These are phyloP conservation scores for Amiota mariae DNA, from an alignment of 2,888 invertebrate species.

Conservation along the genomic window DNA sequence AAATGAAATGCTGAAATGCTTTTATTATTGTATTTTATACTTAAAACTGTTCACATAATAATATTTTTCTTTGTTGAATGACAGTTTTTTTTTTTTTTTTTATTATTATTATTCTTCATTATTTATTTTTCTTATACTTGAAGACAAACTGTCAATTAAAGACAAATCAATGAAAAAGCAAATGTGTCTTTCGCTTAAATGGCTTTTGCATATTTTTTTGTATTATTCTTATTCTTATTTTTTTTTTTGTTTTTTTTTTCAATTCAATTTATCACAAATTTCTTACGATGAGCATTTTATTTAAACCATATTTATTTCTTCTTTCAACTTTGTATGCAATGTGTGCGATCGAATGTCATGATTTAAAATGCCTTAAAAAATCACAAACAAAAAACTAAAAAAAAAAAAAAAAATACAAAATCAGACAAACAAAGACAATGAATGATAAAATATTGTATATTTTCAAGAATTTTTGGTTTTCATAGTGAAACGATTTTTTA, in stretches of 20 bases:
- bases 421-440: not conserved
- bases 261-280: not conserved
- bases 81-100: no score
- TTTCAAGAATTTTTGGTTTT: no score
- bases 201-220: constrained; percentile 32
- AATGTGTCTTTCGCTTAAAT: constrained; percentile 19
- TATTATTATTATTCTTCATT: no score
- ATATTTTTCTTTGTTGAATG: no score
- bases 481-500: not conserved
- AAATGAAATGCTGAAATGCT: no score
- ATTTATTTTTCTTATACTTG: not conserved
- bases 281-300: not conserved
- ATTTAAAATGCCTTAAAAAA: constrained; percentile 16
- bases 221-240: constrained; percentile 47
- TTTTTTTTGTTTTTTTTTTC: constrained; percentile 25
- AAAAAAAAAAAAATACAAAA: not conserved
- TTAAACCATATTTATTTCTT: constrained; percentile 16
- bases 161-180: constrained; percentile 1
- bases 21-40: no score
- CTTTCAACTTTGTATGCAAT: constrained; percentile 54
- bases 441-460: no score
- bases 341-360: constrained; percentile 60
- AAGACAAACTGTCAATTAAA: constrained; percentile 28
- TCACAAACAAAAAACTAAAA: not conserved
- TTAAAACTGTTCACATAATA: no score